A percentile compares a stretch with the other conserved stretches of the same genome.
phyloP scores from a whole-genome alignment of 2,113 vertebrate genomes.

The Ctenomys sociabilis region DNA sequence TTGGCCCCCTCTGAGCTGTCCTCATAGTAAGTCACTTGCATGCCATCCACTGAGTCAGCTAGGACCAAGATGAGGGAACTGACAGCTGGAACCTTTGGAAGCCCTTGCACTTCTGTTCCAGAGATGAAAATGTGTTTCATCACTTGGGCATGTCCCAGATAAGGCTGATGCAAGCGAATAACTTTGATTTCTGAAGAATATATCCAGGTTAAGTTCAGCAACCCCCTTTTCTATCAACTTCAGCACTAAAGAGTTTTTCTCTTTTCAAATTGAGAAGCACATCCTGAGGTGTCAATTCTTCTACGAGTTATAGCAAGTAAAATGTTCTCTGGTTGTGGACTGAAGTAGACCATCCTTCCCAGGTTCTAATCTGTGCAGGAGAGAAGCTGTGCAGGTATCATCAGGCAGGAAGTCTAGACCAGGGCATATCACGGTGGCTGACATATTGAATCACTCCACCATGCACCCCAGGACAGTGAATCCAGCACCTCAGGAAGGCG shows the following conservation, averaged over 20 bases:
- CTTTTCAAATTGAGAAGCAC: neutral
- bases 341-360: neutral
- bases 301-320: neutral
- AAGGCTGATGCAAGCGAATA: neutral
- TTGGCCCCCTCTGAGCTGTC: neutral
- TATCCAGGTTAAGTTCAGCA: neutral
- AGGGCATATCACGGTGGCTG: accelerated
- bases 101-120: neutral
- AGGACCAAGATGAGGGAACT: neutral
- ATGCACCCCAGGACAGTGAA: neutral
- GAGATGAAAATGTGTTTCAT: neutral
- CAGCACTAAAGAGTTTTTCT: neutral
- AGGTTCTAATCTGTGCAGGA: neutral
- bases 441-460: neutral
- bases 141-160: accelerated
- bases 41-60: neutral
- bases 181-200: neutral
- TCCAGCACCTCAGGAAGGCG: neutral
- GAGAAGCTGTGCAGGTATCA: accelerated
- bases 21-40: neutral
- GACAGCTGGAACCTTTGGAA: neutral
- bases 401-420: neutral
- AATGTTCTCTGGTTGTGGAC: neutral
- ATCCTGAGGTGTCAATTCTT: neutral
- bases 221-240: neutral